Base-by-base conservation (phyloP, 23 tunicate genomes). In the Trididemnum clinides region DNA sequence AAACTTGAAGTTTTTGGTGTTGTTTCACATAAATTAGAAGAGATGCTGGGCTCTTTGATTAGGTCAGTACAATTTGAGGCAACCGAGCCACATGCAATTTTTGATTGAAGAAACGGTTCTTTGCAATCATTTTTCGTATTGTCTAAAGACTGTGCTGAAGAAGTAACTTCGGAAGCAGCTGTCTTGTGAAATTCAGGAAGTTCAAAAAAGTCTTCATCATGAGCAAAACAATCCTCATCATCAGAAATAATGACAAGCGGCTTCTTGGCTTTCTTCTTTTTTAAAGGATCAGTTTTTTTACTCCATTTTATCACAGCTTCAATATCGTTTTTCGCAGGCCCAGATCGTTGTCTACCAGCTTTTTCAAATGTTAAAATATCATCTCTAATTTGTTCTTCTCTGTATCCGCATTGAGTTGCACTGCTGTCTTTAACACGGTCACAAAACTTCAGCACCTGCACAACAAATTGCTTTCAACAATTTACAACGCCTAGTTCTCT, bases 361-460 rank as follows among this genome's bases (percentile, higher is more conserved):
- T 4, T 3, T 19, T 10, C 25, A n/a, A 4, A 4, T n/a, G 20
- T 59, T n/a, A n/a, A n/a, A n/a, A n/a, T n/a, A n/a, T n/a, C n/a
- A n/a, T n/a, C n/a, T n/a, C n/a, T n/a, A 10, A 44, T 15, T 10
- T 44, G 54, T 7, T 44, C 54, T 10, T 44, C 12, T 44, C 54
- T 44, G 37, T 66, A 66, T 3, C 75, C 75, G 37, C 6, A 20
- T 23, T 66, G 75, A 28, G 75, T 66, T 5, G 75, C 19, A 3
- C 88, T 23, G 59, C 19, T 72, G 57, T 64, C 69, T 33, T 59
- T 36, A 5, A 85, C 25, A 29, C 20, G 3, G 57, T 85, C 88
- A 73, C 88, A 85, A 35, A 85, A 39, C 26, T 58, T 35, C 72
- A 85, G 57, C 7, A 72, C 62, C 88, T 85, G 82, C 4, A 39